Evolutionary conservation across 35 echinoderm and acorn worm genomes (phyloP).

Genomic region (Strongylocentrotus purpuratus): DNA sequence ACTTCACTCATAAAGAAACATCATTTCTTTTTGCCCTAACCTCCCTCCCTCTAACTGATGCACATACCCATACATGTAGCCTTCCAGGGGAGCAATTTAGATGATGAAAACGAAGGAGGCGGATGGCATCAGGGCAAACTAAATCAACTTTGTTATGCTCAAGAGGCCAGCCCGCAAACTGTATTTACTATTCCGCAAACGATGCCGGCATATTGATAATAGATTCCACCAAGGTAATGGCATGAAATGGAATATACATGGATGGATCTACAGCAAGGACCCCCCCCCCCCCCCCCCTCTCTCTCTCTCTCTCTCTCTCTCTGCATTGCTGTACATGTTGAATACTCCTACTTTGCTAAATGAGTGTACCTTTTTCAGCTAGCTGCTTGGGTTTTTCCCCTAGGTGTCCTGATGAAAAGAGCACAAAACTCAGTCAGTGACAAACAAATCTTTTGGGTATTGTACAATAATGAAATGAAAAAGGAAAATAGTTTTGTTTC

Average conservation of each 20-base stretch:
- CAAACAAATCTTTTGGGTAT: neutral
- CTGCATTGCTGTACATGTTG: neutral
- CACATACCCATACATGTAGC: neutral
- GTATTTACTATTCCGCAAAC: neutral
- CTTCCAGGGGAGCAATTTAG: neutral
- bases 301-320: neutral
- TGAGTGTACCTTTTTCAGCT: neutral
- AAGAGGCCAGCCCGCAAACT: neutral
- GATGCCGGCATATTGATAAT: neutral
- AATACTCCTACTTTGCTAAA: neutral
- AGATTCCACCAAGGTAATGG: neutral
- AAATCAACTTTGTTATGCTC: conserved; percentile 12
- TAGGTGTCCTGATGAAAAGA: neutral
- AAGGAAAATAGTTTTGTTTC: neutral
- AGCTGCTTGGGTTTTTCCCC: neutral
- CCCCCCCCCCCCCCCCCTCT: no score
- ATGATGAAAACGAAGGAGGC: neutral
- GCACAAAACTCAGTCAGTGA: neutral
- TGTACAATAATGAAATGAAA: neutral
- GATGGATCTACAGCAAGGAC: neutral
- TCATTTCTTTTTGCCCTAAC: neutral
- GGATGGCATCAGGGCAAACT: neutral
- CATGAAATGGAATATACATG: neutral
- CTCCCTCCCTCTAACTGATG: neutral
- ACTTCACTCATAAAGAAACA: neutral